Base-by-base conservation (phyloP, 2,797 vertebrate genomes). In the Coracias cyanogaster region DNA sequence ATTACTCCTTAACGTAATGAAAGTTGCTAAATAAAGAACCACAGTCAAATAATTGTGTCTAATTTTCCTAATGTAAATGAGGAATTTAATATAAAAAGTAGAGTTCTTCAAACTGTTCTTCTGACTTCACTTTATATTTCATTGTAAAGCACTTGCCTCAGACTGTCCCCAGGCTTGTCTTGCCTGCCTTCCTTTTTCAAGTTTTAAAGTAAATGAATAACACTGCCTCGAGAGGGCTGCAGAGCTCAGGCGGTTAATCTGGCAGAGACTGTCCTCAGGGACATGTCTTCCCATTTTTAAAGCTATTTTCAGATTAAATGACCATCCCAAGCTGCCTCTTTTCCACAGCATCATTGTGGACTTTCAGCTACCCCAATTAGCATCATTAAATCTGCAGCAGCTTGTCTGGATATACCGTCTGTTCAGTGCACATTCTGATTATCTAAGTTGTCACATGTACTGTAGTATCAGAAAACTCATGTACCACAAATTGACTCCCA, bases 301-400 rank as follows among this genome's bases (percentile, higher is more conserved):
- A 72, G 51, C 51, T 82, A 48, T 89, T 96, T 94, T 61, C 51
- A 80, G 54, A 92, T 58, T 82, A 91, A 90, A 78, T 67, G 12
- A 62, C n/a, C 58, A 58, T 72, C 10, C 10, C 51, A 90, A 72
- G 3, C 21, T 79, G 55, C 14, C 45, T 41, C 7, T 73, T 94
- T 90, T 69, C 61, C 6, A 2, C 33, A 88, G 22, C 9, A 3
- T 51, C 66, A 37, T 33, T 77, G 78, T 10, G 17, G 60, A 41
- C n/a, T 89, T 90, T 73, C 54, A 89, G 35, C 46, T 51, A 48
- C 37, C 10, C 43, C 48, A 60, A 46, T 82, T 73, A 96, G 20
- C 25, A 5, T 61, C 51, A 72, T 41, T 89, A 89, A 69, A 84
- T 62, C 26, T 70, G 48, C 33, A 69, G 51, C 51, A 89, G 13